A percentile compares a stretch with the other conserved stretches of the same genome.
Evolutionary conservation across 2,113 vertebrate species (phyloP).

Genomic region (Chloropsis cyanopogon): DNA sequence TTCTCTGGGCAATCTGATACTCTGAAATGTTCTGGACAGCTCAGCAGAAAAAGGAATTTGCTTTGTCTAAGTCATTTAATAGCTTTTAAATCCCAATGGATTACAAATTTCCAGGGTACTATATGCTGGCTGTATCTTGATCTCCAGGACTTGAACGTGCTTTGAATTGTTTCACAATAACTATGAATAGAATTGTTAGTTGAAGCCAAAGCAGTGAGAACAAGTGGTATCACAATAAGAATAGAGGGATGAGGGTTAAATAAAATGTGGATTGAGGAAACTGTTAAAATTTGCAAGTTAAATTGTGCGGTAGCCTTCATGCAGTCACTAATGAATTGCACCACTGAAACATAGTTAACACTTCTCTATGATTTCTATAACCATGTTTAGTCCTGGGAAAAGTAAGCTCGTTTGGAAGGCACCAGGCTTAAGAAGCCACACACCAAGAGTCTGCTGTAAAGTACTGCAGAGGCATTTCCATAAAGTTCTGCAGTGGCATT

Average conservation of each 20-base stretch:
- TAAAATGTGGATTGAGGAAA: not conserved
- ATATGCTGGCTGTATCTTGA: conserved; percentile 26
- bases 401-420: not conserved
- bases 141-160: not conserved
- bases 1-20: conserved; percentile 21
- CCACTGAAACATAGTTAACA: not conserved
- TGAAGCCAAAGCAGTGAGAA: conserved; percentile 9
- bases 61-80: conserved; percentile 59
- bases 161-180: conserved; percentile 52
- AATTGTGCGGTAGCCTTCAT: not conserved
- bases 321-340: not conserved
- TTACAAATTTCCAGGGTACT: conserved; percentile 21
- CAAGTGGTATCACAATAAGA: not conserved
- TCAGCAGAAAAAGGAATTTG: conserved; percentile 46
- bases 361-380: not conserved
- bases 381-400: not conserved
- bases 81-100: conserved; percentile 43
- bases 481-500: not conserved
- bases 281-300: not conserved
- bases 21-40: conserved; percentile 9
- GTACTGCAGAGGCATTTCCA: not conserved
- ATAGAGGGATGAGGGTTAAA: not conserved
- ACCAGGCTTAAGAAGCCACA: not conserved
- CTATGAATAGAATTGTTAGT: conserved; percentile 46
- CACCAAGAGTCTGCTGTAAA: not conserved